Evolutionary conservation across 1,140 invertebrate genomes (phyloP), one percentile per base, ranked within the genome.

Genomic region (Grapholita molesta): DNA sequence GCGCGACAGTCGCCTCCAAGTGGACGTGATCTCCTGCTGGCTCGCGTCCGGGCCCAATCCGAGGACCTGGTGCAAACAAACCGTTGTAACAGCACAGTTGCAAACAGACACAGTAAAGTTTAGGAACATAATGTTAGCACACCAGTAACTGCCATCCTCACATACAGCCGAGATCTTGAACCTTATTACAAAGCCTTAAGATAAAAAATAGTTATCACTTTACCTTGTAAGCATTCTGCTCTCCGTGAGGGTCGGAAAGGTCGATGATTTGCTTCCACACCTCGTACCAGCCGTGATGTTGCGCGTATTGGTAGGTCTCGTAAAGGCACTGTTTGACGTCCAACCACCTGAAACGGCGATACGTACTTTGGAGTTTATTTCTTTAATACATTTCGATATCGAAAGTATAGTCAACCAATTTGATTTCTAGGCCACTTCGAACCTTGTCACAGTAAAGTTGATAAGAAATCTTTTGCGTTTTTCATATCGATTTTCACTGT

Each of bases 161-260:
- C n/a, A n/a, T n/a, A n/a, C n/a, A n/a, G n/a, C n/a, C n/a, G n/a
- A n/a, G n/a, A n/a, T n/a, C n/a, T n/a, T n/a, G n/a, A n/a, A n/a
- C n/a, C n/a, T n/a, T n/a, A n/a, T n/a, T n/a, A n/a, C n/a, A n/a
- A n/a, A n/a, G n/a, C n/a, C n/a, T n/a, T n/a, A n/a, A n/a, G n/a
- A n/a, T n/a, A n/a, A n/a, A n/a, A n/a, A n/a, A n/a, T n/a, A n/a
- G 25, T 30, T 21, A 12, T 21, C 5, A 52, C 1, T 9, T 70
- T 70, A 97, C 96, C 93, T 95, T 97, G 74, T 96, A 97, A 7
- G 98, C 97, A 90, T 98, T 97, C 66, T 95, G 94, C 89, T 98
- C 97, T 0, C 97, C 98, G 79, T 96, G 94, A 4, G 97, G 96
- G 93, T 99, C 98, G 8, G 95, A 95, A 21, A 97, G 93, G 71